Evolutionary conservation across 2,797 vertebrate genomes (phyloP).

Genomic region (Calcarius lapponicus): DNA sequence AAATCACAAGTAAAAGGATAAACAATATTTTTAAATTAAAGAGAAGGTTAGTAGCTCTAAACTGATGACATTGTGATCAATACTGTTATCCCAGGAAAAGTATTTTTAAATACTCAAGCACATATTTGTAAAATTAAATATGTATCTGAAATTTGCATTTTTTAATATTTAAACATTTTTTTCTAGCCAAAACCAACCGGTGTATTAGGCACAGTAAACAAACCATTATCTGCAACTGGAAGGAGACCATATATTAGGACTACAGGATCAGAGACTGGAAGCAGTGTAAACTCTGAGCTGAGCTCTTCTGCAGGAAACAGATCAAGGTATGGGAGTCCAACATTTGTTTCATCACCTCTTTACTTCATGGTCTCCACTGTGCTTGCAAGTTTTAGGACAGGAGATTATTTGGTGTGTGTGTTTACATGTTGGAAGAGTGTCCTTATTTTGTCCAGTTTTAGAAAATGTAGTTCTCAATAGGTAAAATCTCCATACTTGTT

Average conservation of each 20-base stretch:
- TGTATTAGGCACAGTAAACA: slow-evolving; percentile 94
- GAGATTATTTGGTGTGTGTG: neutral
- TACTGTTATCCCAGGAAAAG: neutral
- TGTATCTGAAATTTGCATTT: neutral
- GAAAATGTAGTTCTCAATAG: neutral
- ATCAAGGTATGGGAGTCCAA: slow-evolving; percentile 82
- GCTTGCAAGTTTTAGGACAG: neutral
- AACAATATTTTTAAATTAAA: neutral
- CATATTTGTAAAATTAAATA: neutral
- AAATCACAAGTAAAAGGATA: neutral
- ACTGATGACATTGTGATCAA: neutral
- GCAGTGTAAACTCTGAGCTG: slow-evolving; percentile 88
- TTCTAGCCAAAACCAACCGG: slow-evolving; percentile 90
- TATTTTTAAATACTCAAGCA: neutral
- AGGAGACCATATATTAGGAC: slow-evolving; percentile 90
- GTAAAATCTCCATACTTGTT: neutral
- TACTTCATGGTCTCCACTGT: neutral
- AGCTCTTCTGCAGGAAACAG: slow-evolving; percentile 86
- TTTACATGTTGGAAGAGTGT: neutral
- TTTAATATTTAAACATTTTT: neutral
- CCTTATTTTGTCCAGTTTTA: neutral
- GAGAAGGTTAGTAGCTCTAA: neutral
- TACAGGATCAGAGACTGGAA: slow-evolving; percentile 84
- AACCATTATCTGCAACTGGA: slow-evolving; percentile 91
- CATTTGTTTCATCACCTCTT: neutral